Percentiles rank a stretch among this genome's conserved stretches.
Evolutionary conservation across 2,888 invertebrate genomes (phyloP).

Genomic region (Meiosimyza platycephala): DNA sequence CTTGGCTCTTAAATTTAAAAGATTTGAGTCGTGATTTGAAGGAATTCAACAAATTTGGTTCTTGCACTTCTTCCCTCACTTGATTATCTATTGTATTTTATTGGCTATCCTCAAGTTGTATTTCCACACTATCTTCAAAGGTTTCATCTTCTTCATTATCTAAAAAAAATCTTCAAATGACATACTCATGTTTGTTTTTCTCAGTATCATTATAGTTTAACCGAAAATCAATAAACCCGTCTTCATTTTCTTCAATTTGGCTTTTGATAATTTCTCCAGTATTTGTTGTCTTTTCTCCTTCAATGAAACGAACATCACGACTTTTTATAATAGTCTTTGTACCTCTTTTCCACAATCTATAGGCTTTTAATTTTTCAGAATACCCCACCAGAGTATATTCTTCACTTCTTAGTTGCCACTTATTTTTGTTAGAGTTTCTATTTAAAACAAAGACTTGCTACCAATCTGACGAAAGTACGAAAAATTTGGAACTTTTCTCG

Average conservation of each 20-base stretch:
- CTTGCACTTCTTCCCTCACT: constrained; percentile 38
- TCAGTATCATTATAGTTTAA: not conserved
- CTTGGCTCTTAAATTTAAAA: not conserved
- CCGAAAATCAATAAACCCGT: not conserved
- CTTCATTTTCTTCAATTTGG: not conserved
- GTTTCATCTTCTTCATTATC: not conserved
- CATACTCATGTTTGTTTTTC: not conserved
- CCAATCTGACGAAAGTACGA: constrained; percentile 35
- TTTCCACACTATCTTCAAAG: not conserved
- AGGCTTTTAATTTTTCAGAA: constrained; percentile 35
- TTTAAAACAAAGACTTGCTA: constrained; percentile 26
- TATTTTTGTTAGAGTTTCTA: constrained; percentile 18
- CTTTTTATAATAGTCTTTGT: constrained; percentile 24
- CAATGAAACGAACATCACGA: constrained; percentile 32
- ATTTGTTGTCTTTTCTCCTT: not conserved
- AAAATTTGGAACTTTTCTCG: constrained; percentile 34
- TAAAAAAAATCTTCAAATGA: no score
- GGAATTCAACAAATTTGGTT: constrained; percentile 26
- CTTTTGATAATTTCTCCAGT: no score
- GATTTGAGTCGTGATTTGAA: not conserved
- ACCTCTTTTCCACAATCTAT: constrained; percentile 36
- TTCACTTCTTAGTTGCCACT: constrained; percentile 29
- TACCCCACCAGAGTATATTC: no score
- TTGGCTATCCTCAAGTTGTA: not conserved
- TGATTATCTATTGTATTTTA: no score